Evolutionary conservation across 2,888 invertebrate genomes (phyloP), one percentile per base, ranked within the genome.

Genomic region (Xylocampa areola): DNA sequence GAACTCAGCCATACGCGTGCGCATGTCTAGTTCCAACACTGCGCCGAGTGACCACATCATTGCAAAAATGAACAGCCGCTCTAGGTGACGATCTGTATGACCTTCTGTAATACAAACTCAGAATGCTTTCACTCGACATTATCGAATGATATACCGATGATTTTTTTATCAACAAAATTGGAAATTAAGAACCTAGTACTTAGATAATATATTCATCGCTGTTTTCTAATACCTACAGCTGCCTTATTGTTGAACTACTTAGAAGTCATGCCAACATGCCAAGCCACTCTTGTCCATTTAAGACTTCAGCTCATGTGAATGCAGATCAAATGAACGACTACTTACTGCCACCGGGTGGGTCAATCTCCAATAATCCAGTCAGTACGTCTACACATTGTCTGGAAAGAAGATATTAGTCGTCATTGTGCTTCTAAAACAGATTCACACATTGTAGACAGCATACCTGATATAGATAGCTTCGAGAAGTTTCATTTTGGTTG

Each of bases 21-120:
- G 94, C 57, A 96, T 96, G 17, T 96, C 96, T 27, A 97, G 86
- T 84, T 98, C 98, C 14, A 98, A 88, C 11, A 97, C 95, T 0
- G 98, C 96, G 0, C 98, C 98, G 65, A 98, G 86, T 4, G 97
- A 97, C 98, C 98, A 98, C 98, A 98, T 98, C 76, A 97, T 80
- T 0, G 97, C 86, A 82, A 98, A 98, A 21, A 98, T 89, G 77
- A 97, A 97, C 10, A 97, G 85, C 33, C 96, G 95, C 84, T 98
- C 97, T 29, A 97, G 81, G 75, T 96, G 96, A 36, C 94, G 92
- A 30, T 96, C 96, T 0, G 95, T 89, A 52, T 95, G 75, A 32
- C 54, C 16, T 65, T 88, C 85, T 81, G 41, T 5, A 55, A 58
- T 17, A 4, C 10, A 4, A 11, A 1, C 6, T n/a, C n/a, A n/a